Evolutionary conservation across 2,888 invertebrate genomes (phyloP).

Genomic region (Molorchus minor): DNA sequence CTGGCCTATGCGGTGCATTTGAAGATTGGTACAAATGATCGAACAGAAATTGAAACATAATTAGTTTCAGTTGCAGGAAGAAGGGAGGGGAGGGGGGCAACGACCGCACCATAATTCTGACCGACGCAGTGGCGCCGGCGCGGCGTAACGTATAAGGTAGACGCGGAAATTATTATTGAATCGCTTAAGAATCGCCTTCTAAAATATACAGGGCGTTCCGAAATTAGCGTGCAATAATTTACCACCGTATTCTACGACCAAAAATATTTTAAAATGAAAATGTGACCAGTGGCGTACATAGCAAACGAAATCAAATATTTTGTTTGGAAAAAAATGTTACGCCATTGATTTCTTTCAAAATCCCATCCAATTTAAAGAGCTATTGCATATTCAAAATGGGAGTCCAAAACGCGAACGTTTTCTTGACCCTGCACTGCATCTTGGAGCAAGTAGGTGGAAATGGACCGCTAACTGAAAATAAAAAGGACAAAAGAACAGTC

Average conservation of each 20-base stretch:
- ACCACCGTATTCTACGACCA: neutral
- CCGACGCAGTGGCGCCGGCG: neutral
- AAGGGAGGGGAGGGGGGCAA: no score
- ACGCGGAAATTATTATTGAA: no score
- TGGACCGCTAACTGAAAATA: no score
- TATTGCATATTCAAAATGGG: no score
- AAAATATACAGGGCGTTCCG: neutral
- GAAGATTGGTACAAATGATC: slow-evolving; percentile 28
- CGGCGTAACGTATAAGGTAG: neutral
- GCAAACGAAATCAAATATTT: neutral
- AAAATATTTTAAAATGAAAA: neutral
- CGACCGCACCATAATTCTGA: slow-evolving; percentile 5
- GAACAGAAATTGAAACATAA: slow-evolving; percentile 27
- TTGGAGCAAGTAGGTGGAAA: no score
- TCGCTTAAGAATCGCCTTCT: no score
- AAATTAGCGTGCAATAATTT: neutral
- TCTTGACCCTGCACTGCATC: no score
- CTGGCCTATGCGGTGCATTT: slow-evolving; percentile 9
- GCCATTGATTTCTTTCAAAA: no score
- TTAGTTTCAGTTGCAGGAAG: slow-evolving; percentile 21
- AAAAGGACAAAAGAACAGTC: no score
- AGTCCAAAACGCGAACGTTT: no score
- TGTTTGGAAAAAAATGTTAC: no score
- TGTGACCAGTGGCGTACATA: neutral
- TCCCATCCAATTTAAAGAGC: no score